Conservation (phyloP, 1,140 invertebrate species). For the Lepidurus arcticus region DNA sequence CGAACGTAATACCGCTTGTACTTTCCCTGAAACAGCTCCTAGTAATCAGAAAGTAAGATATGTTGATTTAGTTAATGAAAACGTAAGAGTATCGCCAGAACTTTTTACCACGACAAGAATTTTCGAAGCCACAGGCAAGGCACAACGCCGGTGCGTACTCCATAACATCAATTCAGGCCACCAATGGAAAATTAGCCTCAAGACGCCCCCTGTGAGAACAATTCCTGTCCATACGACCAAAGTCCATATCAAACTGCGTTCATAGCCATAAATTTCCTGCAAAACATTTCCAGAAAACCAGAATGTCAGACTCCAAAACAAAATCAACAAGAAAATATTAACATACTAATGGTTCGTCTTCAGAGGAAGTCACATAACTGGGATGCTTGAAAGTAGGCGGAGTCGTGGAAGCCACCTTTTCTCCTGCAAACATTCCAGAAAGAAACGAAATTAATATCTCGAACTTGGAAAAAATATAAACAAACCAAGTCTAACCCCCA, state of each 20-base stretch:
- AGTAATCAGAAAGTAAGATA: constrained; percentile 36
- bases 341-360: background rate
- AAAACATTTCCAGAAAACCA: constrained; percentile 39
- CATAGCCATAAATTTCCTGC: constrained; percentile 61
- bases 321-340: background rate
- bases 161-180: constrained; percentile 70
- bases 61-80: background rate
- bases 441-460: background rate
- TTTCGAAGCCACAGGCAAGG: constrained; percentile 64
- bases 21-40: constrained; percentile 52
- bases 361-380: background rate
- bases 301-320: background rate
- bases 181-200: constrained; percentile 81
- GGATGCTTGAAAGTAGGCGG: background rate
- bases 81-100: background rate
- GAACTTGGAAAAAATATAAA: background rate
- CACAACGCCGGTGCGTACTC: constrained; percentile 62
- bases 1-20: constrained; percentile 51
- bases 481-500: too few species aligned
- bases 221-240: constrained; percentile 57
- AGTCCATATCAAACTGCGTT: constrained; percentile 47
- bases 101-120: constrained; percentile 66
- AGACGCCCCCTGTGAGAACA: constrained; percentile 61
- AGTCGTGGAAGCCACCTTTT: background rate
- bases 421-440: background rate